A percentile compares a stretch with the other conserved stretches of the same genome.
phyloP scores from a whole-genome alignment of 2,113 vertebrate species.

The Oncorhynchus mykiss region DNA sequence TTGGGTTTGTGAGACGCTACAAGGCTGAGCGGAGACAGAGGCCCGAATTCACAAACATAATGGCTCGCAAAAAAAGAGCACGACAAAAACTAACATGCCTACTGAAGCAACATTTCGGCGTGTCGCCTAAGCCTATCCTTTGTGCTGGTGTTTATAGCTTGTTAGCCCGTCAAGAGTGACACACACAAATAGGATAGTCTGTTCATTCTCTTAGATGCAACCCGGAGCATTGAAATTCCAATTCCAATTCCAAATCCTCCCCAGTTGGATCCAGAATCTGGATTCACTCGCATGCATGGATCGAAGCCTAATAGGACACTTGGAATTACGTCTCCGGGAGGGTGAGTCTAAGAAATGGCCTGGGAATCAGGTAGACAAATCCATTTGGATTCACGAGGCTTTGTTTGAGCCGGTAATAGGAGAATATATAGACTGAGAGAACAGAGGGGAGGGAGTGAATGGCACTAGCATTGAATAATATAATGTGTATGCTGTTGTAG shows the following conservation, averaged over 20 bases:
- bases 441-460: conserved; percentile 7
- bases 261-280: conserved; percentile 27
- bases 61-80: too few relatives aligned
- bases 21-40: not conserved
- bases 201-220: not conserved
- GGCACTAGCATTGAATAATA: not conserved
- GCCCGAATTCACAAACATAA: conserved; percentile 4
- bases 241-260: conserved; percentile 22
- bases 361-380: conserved; percentile 53
- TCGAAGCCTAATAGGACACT: conserved; percentile 29
- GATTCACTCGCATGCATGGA: conserved; percentile 12
- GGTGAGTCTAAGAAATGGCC: conserved; percentile 15
- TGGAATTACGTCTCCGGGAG: not conserved
- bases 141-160: too few relatives aligned
- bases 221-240: conserved; percentile 20
- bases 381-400: conserved; percentile 50
- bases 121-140: too few relatives aligned
- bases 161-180: too few relatives aligned
- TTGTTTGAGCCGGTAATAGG: conserved; percentile 46
- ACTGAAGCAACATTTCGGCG: not conserved
- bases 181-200: conserved; percentile 9
- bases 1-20: conserved; percentile 27
- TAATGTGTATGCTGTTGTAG: not conserved
- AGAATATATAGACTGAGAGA: conserved; percentile 31
- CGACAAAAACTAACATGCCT: not conserved